These are phyloP conservation scores for Heliconius hermathena DNA, from an alignment of 1,140 invertebrate genomes.

Conservation along the genomic window DNA sequence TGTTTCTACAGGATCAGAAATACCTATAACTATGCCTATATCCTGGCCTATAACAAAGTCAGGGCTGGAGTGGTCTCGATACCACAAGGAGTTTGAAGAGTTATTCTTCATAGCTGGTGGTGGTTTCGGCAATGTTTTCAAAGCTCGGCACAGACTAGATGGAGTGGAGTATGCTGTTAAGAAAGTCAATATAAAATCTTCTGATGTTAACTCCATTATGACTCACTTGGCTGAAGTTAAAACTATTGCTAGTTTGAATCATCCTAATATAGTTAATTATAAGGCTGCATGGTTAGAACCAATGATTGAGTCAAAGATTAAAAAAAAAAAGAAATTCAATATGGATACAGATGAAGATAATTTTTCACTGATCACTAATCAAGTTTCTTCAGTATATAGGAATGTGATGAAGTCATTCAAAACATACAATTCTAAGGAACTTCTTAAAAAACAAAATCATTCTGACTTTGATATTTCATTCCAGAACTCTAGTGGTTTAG, in stretches of 20 bases:
- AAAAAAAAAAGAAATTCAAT: conserved; percentile 61
- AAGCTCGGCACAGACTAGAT: conserved; percentile 87
- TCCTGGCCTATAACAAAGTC: conserved; percentile 75
- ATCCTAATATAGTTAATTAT: conserved; percentile 92
- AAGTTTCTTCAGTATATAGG: conserved; percentile 60
- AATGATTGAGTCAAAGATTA: conserved; percentile 71
- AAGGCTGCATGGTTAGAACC: conserved; percentile 92
- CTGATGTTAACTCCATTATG: conserved; percentile 83
- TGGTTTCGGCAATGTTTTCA: conserved; percentile 87
- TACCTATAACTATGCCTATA: conserved; percentile 69
- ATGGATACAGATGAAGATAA: conserved; percentile 71
- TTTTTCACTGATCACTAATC: conserved; percentile 52
- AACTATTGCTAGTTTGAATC: conserved; percentile 89
- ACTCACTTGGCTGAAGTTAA: conserved; percentile 89
- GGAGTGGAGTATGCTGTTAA: conserved; percentile 91
- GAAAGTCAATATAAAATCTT: conserved; percentile 87
- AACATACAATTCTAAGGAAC: conserved; percentile 74
- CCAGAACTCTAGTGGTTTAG: conserved; percentile 63
- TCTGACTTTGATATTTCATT: conserved; percentile 74
- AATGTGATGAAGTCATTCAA: conserved; percentile 72
- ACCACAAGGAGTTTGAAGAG: conserved; percentile 89
- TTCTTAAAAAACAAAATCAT: conserved; percentile 56
- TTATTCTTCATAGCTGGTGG: conserved; percentile 87
- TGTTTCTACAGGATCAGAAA: conserved; percentile 81
- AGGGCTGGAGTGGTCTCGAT: conserved; percentile 84